phyloP scores from a whole-genome alignment of 1,140 invertebrate genomes.

The Ylistrum balloti region DNA sequence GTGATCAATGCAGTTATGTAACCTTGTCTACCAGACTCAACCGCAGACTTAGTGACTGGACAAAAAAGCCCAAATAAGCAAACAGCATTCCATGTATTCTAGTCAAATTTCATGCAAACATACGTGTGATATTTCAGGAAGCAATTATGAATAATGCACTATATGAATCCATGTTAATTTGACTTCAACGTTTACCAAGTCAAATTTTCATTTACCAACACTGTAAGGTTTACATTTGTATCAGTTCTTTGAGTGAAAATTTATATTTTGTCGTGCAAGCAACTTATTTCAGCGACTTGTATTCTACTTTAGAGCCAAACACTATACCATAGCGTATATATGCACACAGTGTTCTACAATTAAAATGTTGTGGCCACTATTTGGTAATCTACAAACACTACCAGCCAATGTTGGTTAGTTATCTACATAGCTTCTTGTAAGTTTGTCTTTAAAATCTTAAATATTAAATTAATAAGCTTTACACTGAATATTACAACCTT shows the following conservation, averaged over 20 bases:
- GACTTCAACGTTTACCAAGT: too few relatives aligned
- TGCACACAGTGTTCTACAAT: neutral
- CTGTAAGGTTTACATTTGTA: too few relatives aligned
- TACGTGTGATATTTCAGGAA: neutral
- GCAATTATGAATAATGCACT: too few relatives aligned
- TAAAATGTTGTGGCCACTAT: neutral
- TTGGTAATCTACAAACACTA: neutral
- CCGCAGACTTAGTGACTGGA: neutral
- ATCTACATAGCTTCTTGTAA: neutral
- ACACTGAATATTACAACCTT: too few relatives aligned
- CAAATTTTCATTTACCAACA: too few relatives aligned
- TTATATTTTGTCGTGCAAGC: neutral
- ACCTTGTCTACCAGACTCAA: neutral
- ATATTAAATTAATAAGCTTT: too few relatives aligned
- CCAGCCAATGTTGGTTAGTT: neutral
- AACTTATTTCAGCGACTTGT: neutral
- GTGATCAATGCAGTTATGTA: neutral
- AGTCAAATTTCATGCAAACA: neutral
- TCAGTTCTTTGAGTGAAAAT: too few relatives aligned
- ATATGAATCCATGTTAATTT: too few relatives aligned
- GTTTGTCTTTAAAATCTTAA: too few relatives aligned
- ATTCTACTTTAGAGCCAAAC: constrained; percentile 6
- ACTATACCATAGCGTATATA: neutral
- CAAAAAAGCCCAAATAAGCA: too few relatives aligned
- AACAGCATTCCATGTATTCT: neutral